These are phyloP conservation scores for Syngnathus floridae DNA, from an alignment of 2,113 vertebrate species.

Conservation along the genomic window DNA sequence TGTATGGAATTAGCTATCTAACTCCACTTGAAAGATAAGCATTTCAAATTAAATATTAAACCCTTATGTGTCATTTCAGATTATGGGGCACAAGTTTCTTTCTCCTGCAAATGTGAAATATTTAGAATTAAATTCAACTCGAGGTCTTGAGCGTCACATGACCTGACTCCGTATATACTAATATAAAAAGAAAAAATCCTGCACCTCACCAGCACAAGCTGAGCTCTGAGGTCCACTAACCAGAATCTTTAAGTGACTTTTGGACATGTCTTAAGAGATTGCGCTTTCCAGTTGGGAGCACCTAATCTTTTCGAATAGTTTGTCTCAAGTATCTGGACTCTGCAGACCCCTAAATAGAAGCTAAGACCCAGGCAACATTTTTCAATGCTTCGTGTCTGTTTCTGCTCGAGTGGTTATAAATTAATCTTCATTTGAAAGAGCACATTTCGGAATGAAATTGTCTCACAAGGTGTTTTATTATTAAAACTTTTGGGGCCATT, in stretches of 20 bases:
- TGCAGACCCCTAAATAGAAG: constrained; percentile 1
- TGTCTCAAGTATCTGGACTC: background rate
- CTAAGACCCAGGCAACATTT: background rate
- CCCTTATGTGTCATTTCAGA: background rate
- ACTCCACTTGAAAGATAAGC: constrained; percentile 8
- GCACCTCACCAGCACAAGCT: background rate
- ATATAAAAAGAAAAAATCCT: too few relatives aligned
- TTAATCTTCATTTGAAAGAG: constrained; percentile 3
- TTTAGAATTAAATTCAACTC: background rate
- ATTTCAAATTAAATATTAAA: constrained; percentile 6
- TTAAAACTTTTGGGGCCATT: background rate
- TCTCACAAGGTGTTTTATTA: background rate
- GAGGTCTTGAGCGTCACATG: background rate
- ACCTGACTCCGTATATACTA: background rate
- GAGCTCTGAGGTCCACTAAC: constrained; percentile 4
- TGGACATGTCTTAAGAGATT: constrained; percentile 11
- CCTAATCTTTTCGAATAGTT: constrained; percentile 12
- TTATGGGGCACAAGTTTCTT: background rate
- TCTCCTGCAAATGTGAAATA: background rate
- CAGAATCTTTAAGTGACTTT: constrained; percentile 6
- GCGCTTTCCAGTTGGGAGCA: constrained; percentile 6
- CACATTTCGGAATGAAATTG: background rate
- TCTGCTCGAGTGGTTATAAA: background rate
- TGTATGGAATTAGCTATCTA: constrained; percentile 10
- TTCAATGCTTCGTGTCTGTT: background rate